Conservation (phyloP, 2,888 invertebrate genomes). For the Sarcophaga subvicina region DNA sequence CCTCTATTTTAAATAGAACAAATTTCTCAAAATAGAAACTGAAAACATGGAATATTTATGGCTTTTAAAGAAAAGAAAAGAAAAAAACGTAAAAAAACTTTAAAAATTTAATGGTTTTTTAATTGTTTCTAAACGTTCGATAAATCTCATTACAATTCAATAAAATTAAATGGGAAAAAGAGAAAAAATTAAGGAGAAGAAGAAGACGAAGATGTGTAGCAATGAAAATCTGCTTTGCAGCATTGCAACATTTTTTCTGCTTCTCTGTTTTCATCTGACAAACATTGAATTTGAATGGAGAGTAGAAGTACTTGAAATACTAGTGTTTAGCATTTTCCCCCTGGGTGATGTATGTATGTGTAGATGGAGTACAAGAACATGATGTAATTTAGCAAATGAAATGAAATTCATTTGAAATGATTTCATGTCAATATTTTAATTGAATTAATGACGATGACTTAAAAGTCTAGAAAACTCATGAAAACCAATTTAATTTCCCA, state of each 20-base stretch:
- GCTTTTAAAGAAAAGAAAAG: neutral
- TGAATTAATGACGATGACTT: no score
- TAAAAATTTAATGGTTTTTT: slow-evolving; percentile 29
- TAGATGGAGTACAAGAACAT: slow-evolving; percentile 5
- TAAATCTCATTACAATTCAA: slow-evolving; percentile 32
- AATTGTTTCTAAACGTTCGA: slow-evolving; percentile 34
- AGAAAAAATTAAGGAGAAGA: neutral
- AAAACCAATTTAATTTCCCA: no score
- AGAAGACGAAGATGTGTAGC: neutral
- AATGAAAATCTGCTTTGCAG: slow-evolving; percentile 10
- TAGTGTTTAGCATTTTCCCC: neutral
- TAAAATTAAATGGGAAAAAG: neutral
- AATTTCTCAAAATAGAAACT: neutral
- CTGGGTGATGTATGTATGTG: neutral
- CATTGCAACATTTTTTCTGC: slow-evolving; percentile 37
- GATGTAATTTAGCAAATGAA: slow-evolving; percentile 36
- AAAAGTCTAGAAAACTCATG: no score
- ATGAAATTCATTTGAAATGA: neutral
- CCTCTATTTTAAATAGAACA: no score
- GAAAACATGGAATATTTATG: neutral
- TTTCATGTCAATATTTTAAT: no score
- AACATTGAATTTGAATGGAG: no score
- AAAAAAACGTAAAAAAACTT: neutral
- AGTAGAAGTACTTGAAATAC: neutral
- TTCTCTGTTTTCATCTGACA: no score